phyloP scores from a whole-genome alignment of 2,797 vertebrate genomes.

The Falco peregrinus region DNA sequence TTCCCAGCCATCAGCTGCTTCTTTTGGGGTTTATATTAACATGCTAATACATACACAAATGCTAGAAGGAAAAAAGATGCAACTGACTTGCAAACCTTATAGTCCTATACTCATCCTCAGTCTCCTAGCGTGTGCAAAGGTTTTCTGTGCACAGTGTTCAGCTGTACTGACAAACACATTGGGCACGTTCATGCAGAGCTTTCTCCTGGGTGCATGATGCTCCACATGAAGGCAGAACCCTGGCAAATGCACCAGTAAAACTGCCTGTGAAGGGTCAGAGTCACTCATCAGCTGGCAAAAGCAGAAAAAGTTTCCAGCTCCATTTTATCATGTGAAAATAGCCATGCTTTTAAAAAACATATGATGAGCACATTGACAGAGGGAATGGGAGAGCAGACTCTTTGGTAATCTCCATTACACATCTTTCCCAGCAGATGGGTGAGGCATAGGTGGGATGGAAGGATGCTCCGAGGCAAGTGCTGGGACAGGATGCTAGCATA shows the following conservation, averaged over 20 bases:
- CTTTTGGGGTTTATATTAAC: not conserved
- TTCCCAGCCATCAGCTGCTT: not conserved
- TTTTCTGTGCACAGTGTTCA: not conserved
- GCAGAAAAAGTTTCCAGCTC: not conserved
- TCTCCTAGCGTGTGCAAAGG: not conserved
- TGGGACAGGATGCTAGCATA: not conserved
- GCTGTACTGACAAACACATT: rapidly evolving
- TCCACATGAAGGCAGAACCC: not conserved
- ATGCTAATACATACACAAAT: not conserved
- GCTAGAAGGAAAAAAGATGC: not conserved
- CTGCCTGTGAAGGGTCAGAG: not conserved
- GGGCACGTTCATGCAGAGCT: not conserved
- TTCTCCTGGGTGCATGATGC: not conserved
- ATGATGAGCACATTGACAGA: not conserved
- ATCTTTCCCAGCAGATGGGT: not conserved
- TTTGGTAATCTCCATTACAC: not conserved
- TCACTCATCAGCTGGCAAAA: not conserved
- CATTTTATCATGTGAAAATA: not conserved
- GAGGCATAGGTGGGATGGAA: not conserved
- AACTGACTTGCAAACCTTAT: not conserved
- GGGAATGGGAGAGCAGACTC: not conserved
- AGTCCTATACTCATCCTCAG: not conserved
- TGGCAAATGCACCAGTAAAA: not conserved
- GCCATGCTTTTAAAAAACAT: not conserved
- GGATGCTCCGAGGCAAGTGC: not conserved